phyloP scores from a whole-genome alignment of 2,797 vertebrate species.

The Cephalopachus bancanus region DNA sequence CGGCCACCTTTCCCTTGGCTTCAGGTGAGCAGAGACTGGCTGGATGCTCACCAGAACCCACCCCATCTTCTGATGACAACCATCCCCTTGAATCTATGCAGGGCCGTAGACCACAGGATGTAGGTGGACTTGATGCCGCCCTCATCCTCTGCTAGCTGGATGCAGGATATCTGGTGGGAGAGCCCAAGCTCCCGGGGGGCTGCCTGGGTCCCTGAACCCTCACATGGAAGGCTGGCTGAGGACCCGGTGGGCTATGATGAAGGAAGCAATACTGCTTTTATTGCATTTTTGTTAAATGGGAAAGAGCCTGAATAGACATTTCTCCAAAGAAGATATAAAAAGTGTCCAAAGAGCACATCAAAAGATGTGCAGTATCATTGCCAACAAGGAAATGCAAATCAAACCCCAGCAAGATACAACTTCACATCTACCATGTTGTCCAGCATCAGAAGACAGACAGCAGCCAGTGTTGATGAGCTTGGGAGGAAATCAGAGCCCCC shows the following conservation, averaged over 20 bases:
- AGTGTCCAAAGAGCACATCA: background rate
- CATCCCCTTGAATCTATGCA: background rate
- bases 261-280: background rate
- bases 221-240: background rate
- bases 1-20: background rate
- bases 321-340: background rate
- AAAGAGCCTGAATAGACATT: background rate
- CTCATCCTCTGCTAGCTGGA: background rate
- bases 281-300: background rate
- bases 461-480: background rate
- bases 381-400: constrained; percentile 12
- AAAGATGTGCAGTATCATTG: background rate
- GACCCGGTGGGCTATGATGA: background rate
- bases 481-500: background rate
- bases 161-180: background rate
- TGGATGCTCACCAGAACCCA: background rate
- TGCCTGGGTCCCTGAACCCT: background rate
- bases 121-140: background rate
- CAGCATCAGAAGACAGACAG: background rate
- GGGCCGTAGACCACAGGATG: background rate
- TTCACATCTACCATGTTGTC: background rate
- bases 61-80: background rate
- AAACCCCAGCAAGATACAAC: background rate
- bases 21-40: background rate
- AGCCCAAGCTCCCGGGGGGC: background rate